Percentiles rank a stretch among this genome's conserved stretches.
Evolutionary conservation across 2,797 vertebrate genomes (phyloP).

Genomic region (Platyrinchus mystaceus): DNA sequence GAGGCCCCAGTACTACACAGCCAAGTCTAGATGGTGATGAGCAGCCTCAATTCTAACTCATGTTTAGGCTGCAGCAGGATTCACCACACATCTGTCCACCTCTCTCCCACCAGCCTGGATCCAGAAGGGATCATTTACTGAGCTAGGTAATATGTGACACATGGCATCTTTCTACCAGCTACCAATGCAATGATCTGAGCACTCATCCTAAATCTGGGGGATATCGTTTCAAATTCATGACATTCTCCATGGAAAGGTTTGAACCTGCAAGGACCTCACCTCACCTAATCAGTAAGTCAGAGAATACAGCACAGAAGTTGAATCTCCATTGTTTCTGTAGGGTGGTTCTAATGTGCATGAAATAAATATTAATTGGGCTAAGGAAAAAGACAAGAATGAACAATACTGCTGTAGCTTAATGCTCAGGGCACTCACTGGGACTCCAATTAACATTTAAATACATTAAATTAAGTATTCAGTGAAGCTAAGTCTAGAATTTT

Average conservation of each 20-base stretch:
- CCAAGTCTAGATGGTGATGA: not conserved
- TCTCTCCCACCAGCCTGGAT: not conserved
- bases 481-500: constrained; percentile 1
- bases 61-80: not conserved
- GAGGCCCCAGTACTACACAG: not conserved
- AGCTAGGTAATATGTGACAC: not conserved
- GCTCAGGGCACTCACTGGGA: constrained; percentile 28
- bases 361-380: constrained; percentile 40
- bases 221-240: not conserved
- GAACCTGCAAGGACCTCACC: not conserved
- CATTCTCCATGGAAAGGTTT: not conserved
- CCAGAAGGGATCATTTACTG: not conserved
- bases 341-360: not conserved
- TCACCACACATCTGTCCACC: not conserved
- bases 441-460: constrained; percentile 63
- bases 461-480: constrained; percentile 33
- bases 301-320: not conserved
- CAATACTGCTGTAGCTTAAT: constrained; percentile 6
- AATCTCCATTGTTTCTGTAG: not conserved
- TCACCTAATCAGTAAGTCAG: not conserved
- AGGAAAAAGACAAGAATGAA: constrained; percentile 27
- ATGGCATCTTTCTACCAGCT: not conserved
- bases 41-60: not conserved
- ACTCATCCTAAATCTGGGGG: not conserved
- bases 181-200: not conserved